phyloP scores from a whole-genome alignment of 2,113 vertebrate genomes.

The Micronycteris hirsuta region DNA sequence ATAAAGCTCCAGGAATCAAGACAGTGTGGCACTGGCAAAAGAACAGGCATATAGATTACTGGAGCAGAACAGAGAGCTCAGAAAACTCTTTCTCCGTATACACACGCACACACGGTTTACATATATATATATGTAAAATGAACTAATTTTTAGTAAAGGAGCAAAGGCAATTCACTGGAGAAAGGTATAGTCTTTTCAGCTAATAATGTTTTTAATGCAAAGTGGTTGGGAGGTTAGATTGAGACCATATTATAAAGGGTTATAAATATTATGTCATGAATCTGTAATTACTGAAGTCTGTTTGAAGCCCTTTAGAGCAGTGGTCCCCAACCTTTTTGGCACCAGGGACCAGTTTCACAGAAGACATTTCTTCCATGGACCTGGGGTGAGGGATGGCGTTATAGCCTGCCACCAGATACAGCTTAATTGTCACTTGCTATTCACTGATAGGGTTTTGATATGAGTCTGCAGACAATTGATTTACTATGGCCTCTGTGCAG shows the following conservation, averaged over 20 bases:
- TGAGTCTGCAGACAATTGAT: too few species aligned
- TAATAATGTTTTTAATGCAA: neutral
- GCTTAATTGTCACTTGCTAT: too few species aligned
- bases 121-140: neutral
- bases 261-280: neutral
- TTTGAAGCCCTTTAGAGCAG: neutral
- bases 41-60: neutral
- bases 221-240: neutral
- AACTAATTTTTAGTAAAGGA: neutral
- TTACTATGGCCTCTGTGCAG: too few species aligned
- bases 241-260: neutral
- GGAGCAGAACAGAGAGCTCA: neutral
- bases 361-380: too few species aligned
- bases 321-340: too few species aligned
- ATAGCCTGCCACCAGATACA: too few species aligned
- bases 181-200: neutral
- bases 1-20: neutral
- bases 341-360: too few species aligned
- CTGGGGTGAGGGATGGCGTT: too few species aligned
- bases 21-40: neutral
- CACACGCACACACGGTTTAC: neutral
- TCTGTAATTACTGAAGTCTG: neutral
- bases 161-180: neutral
- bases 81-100: too few species aligned
- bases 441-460: too few species aligned